Evolutionary conservation across 92 coral and sea anemone species (phyloP).

Genomic region (Palythoa heliodiscus): DNA sequence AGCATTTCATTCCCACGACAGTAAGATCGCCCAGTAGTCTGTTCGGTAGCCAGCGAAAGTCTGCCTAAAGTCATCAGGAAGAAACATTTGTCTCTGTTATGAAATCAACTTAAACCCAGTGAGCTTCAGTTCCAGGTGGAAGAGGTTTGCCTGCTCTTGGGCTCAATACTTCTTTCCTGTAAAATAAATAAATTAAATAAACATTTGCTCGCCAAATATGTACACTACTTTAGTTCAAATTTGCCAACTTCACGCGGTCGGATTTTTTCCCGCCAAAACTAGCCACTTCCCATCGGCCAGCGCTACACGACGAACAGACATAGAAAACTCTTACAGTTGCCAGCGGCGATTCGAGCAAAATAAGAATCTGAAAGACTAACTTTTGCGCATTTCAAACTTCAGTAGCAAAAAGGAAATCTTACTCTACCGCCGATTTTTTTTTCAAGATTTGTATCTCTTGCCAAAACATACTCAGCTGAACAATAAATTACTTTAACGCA

Average conservation of each 20-base stretch:
- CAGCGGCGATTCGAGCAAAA: not conserved
- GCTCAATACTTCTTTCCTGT: slow-evolving; percentile 36
- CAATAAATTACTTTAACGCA: not conserved
- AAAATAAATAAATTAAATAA: not conserved
- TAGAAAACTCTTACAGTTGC: not conserved
- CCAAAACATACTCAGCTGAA: too few species aligned
- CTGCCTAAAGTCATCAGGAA: not conserved
- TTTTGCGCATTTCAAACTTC: too few species aligned
- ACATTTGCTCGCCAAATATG: not conserved
- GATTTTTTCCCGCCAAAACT: not conserved
- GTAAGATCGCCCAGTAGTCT: not conserved
- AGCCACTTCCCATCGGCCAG: not conserved
- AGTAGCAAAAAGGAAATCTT: not conserved
- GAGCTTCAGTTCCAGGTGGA: slow-evolving; percentile 43
- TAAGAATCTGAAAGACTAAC: too few species aligned
- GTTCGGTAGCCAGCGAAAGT: not conserved
- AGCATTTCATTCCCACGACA: not conserved
- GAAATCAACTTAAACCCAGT: slow-evolving; percentile 23
- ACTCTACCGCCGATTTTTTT: not conserved
- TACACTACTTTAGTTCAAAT: not conserved
- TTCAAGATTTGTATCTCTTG: not conserved
- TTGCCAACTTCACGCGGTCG: too few species aligned
- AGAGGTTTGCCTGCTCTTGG: slow-evolving; percentile 31
- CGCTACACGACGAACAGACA: not conserved
- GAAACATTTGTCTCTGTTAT: not conserved